Percentiles rank a stretch among this genome's conserved stretches.
Conservation (phyloP, 2,113 vertebrate species). For the Cavia aperea region DNA sequence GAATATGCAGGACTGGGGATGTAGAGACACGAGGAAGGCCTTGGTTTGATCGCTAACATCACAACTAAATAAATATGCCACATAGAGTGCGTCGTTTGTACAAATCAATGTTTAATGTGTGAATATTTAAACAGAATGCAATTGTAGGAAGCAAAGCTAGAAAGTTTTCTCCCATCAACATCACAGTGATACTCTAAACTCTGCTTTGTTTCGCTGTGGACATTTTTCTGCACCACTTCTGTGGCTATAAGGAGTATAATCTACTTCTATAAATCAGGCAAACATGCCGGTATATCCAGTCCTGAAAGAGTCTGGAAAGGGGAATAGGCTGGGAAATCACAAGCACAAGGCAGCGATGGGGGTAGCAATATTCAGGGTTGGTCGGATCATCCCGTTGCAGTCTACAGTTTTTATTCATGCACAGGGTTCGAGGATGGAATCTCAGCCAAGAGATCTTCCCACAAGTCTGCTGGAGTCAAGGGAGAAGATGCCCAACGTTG, state of each 20-base stretch:
- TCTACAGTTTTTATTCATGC: not conserved
- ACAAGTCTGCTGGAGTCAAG: not conserved
- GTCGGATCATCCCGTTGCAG: not conserved
- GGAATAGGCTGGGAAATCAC: conserved; percentile 9
- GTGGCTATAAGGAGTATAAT: not conserved
- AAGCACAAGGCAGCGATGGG: not conserved
- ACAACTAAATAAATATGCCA: not conserved
- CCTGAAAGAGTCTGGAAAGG: not conserved
- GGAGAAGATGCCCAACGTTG: not conserved
- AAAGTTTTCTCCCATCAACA: not conserved
- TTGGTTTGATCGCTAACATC: too few species aligned
- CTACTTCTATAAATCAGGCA: not conserved
- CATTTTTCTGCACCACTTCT: not conserved
- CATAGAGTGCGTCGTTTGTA: not conserved
- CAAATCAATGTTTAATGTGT: not conserved
- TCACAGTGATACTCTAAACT: not conserved
- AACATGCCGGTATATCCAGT: not conserved
- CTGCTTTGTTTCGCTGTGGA: not conserved
- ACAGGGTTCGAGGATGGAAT: not conserved
- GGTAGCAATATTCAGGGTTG: not conserved
- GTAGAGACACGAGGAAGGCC: rapidly evolving
- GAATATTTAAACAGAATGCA: not conserved
- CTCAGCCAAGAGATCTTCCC: not conserved
- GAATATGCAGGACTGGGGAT: not conserved
- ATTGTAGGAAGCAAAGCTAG: not conserved